Percentiles rank a stretch among this genome's conserved stretches.
Evolutionary conservation across 1,140 invertebrate genomes (phyloP).

Genomic region (Brachionus plicatilis): DNA sequence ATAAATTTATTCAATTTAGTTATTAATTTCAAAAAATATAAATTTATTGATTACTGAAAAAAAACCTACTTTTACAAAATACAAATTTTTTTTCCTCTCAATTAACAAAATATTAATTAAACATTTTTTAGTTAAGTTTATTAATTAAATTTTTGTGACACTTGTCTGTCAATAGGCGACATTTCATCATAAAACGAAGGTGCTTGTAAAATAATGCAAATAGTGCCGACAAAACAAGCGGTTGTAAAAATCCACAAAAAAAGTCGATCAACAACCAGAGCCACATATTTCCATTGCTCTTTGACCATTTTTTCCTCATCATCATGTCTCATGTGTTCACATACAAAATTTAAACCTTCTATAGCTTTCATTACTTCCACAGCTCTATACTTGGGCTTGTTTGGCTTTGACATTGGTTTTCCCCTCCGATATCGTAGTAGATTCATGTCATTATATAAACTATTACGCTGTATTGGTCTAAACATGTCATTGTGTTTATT

Average conservation of each 20-base stretch:
- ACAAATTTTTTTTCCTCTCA: too few relatives aligned
- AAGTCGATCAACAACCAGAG: slow-evolving; percentile 59
- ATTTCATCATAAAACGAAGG: slow-evolving; percentile 25
- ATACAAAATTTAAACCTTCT: slow-evolving; percentile 86
- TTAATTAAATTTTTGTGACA: slow-evolving; percentile 30
- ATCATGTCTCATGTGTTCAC: slow-evolving; percentile 89
- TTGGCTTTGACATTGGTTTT: neutral
- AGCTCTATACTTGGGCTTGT: neutral
- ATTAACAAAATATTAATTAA: neutral
- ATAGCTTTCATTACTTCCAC: slow-evolving; percentile 10
- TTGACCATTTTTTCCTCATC: slow-evolving; percentile 63
- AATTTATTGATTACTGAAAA: too few relatives aligned
- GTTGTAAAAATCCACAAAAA: slow-evolving; percentile 57
- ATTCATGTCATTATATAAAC: neutral
- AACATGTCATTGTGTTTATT: neutral
- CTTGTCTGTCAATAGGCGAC: slow-evolving; percentile 26
- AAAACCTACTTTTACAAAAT: too few relatives aligned
- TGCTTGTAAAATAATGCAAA: slow-evolving; percentile 35
- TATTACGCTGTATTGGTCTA: neutral
- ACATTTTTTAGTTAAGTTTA: neutral
- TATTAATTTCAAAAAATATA: neutral
- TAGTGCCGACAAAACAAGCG: slow-evolving; percentile 54
- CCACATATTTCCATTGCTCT: slow-evolving; percentile 43
- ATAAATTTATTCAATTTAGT: neutral
- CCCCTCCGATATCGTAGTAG: neutral